Evolutionary conservation across 2,888 invertebrate species (phyloP), one percentile per base, ranked within the genome.

Genomic region (Chelonus formosanus): DNA sequence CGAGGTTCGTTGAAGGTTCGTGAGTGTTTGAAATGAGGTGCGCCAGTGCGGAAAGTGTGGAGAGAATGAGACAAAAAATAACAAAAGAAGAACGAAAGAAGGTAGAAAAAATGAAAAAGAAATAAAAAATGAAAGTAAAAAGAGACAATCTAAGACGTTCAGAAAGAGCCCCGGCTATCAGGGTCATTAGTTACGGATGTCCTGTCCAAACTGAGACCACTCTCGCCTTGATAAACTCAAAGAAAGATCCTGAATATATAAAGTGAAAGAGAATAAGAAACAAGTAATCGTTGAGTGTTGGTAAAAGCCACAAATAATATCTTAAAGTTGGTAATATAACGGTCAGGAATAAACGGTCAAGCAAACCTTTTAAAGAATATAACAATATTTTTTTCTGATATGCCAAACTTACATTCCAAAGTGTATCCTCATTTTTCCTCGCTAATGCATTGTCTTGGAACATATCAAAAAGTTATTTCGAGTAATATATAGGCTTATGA

Each of bases 101-200:
- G 63, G 54, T 63, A 54, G 58, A 65, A 67, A 67, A 58, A 57
- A 52, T 43, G 43, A 67, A 63, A 58, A 58, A 44, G 43, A 57
- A 65, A n/a, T n/a, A 59, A 64, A 63, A 53, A 68, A 70, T 61
- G 52, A 69, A 56, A 60, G 65, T 57, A 58, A 61, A 52, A 57
- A 56, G 60, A 67, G 54, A 44, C 20, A 62, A 55, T 74, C 60
- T 67, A 67, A 69, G 64, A 67, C 70, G 72, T 63, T 62, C 72
- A 71, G 74, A 63, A 61, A 68, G 68, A 69, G 58, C 45, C 35
- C 71, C 72, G 74, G 76, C 80, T 81, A 81, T 81, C 81, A 79
- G 81, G 80, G 79, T 81, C 81, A 81, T 81, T 81, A 82, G 81
- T 82, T 82, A 82, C 81, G 80, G 81, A 81, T 80, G 81, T 81